Evolutionary conservation across 2,888 invertebrate species (phyloP).

Genomic region (Eustalomyia histrio): DNA sequence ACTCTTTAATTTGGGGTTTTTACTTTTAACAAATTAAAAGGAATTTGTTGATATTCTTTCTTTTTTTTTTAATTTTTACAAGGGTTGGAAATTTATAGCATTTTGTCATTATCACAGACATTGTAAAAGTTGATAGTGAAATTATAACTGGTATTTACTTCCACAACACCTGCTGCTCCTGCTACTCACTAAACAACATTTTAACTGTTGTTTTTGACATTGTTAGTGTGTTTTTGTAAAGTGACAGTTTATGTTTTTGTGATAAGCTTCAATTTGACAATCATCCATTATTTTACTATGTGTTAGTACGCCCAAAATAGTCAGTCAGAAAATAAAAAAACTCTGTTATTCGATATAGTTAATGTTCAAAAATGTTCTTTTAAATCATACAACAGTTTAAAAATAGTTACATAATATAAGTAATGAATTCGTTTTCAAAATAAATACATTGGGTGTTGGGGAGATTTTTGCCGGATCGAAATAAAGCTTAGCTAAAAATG

Average conservation of each 20-base stretch:
- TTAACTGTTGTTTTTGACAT: constrained; percentile 2
- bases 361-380: too few relatives aligned
- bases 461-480: too few relatives aligned
- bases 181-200: neutral
- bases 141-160: constrained; percentile 41
- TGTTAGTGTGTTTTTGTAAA: neutral
- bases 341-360: too few relatives aligned
- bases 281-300: constrained; percentile 17
- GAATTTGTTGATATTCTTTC: neutral
- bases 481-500: too few relatives aligned
- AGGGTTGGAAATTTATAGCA: constrained; percentile 26
- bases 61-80: constrained; percentile 7
- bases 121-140: constrained; percentile 38
- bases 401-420: too few relatives aligned
- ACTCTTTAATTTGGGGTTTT: constrained; percentile 16
- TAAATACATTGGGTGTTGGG: too few relatives aligned
- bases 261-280: constrained; percentile 50
- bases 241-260: constrained; percentile 14
- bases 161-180: constrained; percentile 46
- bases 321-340: too few relatives aligned
- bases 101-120: constrained; percentile 45
- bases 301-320: too few relatives aligned
- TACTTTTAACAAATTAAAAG: constrained; percentile 9
- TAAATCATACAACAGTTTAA: too few relatives aligned
- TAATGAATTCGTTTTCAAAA: too few relatives aligned